A percentile compares a stretch with the other conserved stretches of the same genome.
Evolutionary conservation across 1,140 invertebrate species (phyloP).

Genomic region (Grapholita molesta): DNA sequence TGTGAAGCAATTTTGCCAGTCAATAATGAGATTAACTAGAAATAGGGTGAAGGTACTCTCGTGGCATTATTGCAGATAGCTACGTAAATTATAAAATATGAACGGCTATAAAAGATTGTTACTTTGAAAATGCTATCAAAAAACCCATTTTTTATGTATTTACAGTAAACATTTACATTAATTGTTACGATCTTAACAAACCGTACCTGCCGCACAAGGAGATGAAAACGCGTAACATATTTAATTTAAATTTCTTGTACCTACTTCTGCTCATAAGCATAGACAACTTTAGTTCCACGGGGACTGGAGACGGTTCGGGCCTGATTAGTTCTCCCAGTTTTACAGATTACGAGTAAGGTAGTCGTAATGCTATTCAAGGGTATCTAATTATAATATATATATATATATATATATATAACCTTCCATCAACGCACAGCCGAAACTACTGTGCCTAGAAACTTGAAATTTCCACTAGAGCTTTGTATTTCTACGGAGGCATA

Average conservation of each 20-base stretch:
- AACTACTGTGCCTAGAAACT: no score
- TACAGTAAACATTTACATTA: neutral
- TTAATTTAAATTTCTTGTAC: conserved; percentile 8
- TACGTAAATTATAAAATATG: no score
- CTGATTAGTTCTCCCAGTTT: conserved; percentile 1
- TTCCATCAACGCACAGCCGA: no score
- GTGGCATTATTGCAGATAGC: neutral
- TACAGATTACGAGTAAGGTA: neutral
- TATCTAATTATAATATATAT: no score
- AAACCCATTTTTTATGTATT: no score
- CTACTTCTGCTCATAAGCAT: neutral
- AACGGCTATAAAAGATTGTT: no score
- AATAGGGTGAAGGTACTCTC: neutral
- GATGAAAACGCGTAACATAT: neutral
- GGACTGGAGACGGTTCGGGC: neutral
- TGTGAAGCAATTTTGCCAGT: neutral
- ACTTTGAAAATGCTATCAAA: no score
- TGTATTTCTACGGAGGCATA: no score
- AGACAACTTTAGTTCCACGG: neutral
- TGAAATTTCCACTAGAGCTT: no score
- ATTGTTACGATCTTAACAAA: neutral
- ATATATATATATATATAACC: no score
- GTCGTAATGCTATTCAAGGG: neutral
- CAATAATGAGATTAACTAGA: neutral
- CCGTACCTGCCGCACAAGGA: neutral